Evolutionary conservation across 2,797 vertebrate species (phyloP), one percentile per base, ranked within the genome.

Genomic region (Helicolenus hilgendorfi): DNA sequence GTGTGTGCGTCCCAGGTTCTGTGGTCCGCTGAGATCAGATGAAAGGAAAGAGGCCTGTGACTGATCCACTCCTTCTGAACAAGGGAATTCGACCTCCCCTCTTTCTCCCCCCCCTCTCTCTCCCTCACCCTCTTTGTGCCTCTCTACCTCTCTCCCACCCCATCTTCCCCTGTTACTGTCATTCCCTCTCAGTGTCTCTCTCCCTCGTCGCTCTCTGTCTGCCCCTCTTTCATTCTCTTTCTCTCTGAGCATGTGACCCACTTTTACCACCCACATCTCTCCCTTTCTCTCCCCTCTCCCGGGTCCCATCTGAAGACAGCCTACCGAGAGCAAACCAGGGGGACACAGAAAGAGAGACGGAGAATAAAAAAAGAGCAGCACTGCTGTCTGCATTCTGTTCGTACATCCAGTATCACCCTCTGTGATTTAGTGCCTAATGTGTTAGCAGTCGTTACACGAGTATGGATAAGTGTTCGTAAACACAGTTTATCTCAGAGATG

Each of bases 1-100:
- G 87, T 83, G 87, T 89, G 89, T 91, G 89, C 90, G 90, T 97
- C 95, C 95, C 96, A 97, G 95, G 97, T 96, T 96, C 90, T 93
- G 85, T 36, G 70, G 92, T 97, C 97, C 95, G 27, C 91, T 85
- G 97, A 98, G 97, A 97, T 95, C 94, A 96, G 94, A 98, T 98
- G 96, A 97, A 97, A 97, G 96, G 89, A 96, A 96, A 82, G 94
- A 94, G 96, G 95, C 94, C 96, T 97, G 96, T 95, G 97, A 97
- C 97, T 97, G 97, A 97, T 98, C 96, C 96, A 92, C 96, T 96
- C 95, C 87, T 92, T 89, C 92, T 93, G 89, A 97, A 95, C 96
- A 83, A 93, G 97, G 97, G 97, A 97, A 97, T 97, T 97, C 91
- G 87, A 88, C 94, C 93, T 92, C 94, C 94, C 85, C 67, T 65